Conservation (phyloP, 2,797 vertebrate species). For the Sebastes hubbsi region DNA sequence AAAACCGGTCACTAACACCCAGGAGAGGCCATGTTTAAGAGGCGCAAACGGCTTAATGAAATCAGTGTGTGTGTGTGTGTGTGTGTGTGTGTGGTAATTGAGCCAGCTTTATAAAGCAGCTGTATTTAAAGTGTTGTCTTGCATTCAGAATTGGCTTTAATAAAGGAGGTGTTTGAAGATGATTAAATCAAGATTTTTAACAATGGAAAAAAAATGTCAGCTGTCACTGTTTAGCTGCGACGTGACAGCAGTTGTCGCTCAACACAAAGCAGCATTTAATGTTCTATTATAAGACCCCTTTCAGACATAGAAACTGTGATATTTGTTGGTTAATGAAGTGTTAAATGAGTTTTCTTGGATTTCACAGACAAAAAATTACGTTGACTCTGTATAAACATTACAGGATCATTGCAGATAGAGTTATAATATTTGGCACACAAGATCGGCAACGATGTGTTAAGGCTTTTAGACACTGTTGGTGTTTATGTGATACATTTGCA, state of each 20-base stretch:
- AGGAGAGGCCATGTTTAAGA: slow-evolving; percentile 66
- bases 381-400: not conserved
- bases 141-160: slow-evolving; percentile 38
- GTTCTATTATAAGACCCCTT: not conserved
- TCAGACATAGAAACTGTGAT: not conserved
- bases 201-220: not conserved
- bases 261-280: not conserved
- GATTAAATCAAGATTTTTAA: slow-evolving; percentile 27
- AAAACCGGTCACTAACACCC: slow-evolving; percentile 70
- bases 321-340: not conserved
- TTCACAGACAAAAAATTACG: not conserved
- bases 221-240: slow-evolving; percentile 11
- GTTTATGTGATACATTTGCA: too few species aligned
- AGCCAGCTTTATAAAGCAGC: slow-evolving; percentile 50
- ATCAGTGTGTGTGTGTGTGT: slow-evolving; percentile 44
- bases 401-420: not conserved
- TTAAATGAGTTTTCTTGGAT: not conserved
- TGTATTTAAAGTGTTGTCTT: slow-evolving; percentile 56
- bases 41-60: slow-evolving; percentile 67
- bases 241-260: not conserved
- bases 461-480: too few species aligned
- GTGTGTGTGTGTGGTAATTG: slow-evolving; percentile 21
- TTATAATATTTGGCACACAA: not conserved
- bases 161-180: slow-evolving; percentile 22
- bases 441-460: not conserved